Conservation (phyloP, 2,113 vertebrate species). For the Plectropomus leopardus region DNA sequence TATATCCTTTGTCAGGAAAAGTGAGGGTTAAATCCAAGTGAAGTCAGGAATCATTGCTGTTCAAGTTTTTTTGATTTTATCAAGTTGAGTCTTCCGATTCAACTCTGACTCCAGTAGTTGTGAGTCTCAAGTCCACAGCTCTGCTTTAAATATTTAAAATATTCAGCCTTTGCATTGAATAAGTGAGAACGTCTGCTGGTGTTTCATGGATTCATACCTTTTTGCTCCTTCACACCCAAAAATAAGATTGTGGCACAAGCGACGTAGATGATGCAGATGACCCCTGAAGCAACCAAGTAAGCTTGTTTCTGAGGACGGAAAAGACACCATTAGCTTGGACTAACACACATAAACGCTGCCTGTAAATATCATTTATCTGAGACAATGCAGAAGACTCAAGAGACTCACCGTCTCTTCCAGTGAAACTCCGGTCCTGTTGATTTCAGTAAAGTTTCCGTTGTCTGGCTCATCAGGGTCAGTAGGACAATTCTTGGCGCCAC, state of each 20-base stretch:
- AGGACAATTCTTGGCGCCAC: conserved; percentile 85
- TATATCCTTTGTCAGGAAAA: background rate
- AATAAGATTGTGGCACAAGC: conserved; percentile 89
- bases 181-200: background rate
- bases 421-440: conserved; percentile 77
- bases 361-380: background rate
- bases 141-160: background rate
- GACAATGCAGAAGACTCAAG: background rate
- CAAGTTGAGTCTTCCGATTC: background rate
- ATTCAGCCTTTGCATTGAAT: background rate
- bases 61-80: background rate
- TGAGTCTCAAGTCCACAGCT: background rate
- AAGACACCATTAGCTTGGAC: background rate
- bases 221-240: conserved; percentile 89
- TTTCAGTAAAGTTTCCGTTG: conserved; percentile 41
- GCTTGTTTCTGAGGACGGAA: conserved; percentile 85
- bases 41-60: background rate
- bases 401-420: conserved; percentile 87
- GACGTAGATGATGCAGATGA: conserved; percentile 91
- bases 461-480: conserved; percentile 36
- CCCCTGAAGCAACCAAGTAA: conserved; percentile 91
- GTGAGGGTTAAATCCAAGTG: background rate
- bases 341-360: background rate
- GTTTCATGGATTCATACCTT: conserved; percentile 83
- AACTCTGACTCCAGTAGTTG: background rate